phyloP scores from a whole-genome alignment of 2,113 vertebrate species.

The Calidris pugnax region DNA sequence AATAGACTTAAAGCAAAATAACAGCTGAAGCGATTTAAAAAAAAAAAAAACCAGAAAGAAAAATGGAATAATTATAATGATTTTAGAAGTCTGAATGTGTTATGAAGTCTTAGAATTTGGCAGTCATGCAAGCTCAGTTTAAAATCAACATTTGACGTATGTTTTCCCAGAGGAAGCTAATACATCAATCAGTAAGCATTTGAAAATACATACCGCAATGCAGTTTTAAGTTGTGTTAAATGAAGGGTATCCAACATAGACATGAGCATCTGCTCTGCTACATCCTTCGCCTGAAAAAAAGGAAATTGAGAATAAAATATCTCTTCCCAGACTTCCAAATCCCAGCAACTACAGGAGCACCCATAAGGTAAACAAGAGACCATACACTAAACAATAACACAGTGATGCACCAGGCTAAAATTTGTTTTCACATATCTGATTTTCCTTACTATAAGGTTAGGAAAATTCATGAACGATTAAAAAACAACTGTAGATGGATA shows the following conservation, averaged over 20 bases:
- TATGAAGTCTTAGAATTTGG: neutral
- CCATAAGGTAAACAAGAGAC: neutral
- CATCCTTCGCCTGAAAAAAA: slow-evolving; percentile 84
- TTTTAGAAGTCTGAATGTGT: neutral
- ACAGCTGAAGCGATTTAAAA: neutral
- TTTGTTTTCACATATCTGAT: neutral
- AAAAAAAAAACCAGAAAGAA: neutral
- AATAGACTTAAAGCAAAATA: neutral
- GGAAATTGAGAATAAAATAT: neutral
- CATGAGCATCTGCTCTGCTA: slow-evolving; percentile 84
- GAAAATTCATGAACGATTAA: neutral
- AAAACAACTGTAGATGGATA: neutral
- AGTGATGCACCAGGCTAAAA: slow-evolving; percentile 45
- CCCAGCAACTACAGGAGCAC: neutral
- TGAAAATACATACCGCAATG: slow-evolving; percentile 77
- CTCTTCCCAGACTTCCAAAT: neutral
- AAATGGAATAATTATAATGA: accelerated
- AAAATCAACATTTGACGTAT: neutral
- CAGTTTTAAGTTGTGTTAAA: slow-evolving; percentile 80
- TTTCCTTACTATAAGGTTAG: neutral
- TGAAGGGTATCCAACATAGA: slow-evolving; percentile 76
- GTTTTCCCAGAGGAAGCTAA: neutral
- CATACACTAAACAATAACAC: neutral
- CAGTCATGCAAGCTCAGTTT: neutral
- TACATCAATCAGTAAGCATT: neutral